These are phyloP conservation scores for Platypus cylindrus DNA, from an alignment of 2,888 invertebrate genomes.

Conservation along the genomic window DNA sequence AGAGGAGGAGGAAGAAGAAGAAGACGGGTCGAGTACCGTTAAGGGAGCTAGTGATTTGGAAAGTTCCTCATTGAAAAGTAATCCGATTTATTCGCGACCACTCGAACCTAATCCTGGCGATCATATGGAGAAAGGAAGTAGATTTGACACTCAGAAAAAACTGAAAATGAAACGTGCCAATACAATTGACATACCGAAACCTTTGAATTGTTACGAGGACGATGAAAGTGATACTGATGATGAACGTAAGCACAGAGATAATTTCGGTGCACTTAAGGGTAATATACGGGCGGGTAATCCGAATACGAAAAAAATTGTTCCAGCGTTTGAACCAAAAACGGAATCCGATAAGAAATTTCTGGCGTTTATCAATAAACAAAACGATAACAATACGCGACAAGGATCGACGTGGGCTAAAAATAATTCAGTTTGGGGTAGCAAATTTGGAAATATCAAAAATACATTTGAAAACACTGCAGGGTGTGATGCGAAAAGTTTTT, in stretches of 20 bases:
- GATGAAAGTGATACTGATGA: slow-evolving; percentile 34
- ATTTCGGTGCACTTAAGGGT: slow-evolving; percentile 41
- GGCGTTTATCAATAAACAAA: slow-evolving; percentile 68
- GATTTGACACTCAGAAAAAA: slow-evolving; percentile 46
- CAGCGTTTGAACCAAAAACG: slow-evolving; percentile 66
- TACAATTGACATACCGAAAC: slow-evolving; percentile 77
- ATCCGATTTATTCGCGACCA: slow-evolving; percentile 27
- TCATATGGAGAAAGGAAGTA: slow-evolving; percentile 27
- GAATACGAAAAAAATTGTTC: slow-evolving; percentile 33
- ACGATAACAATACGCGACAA: slow-evolving; percentile 33
- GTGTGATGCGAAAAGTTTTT: slow-evolving; percentile 46
- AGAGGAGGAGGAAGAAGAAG: slow-evolving; percentile 22
- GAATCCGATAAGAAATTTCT: slow-evolving; percentile 76
- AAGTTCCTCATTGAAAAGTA: slow-evolving; percentile 22
- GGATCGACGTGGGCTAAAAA: slow-evolving; percentile 25
- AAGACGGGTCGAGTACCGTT: slow-evolving; percentile 21
- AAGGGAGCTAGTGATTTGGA: slow-evolving; percentile 12
- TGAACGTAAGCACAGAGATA: slow-evolving; percentile 28
- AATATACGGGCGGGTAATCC: slow-evolving; percentile 44
- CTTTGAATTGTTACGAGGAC: slow-evolving; percentile 37
- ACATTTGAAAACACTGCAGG: slow-evolving; percentile 53
- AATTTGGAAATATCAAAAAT: slow-evolving; percentile 74
- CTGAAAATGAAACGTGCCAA: slow-evolving; percentile 77
- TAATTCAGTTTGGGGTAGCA: slow-evolving; percentile 57
- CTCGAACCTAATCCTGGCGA: slow-evolving; percentile 4